Percentiles rank a stretch among this genome's conserved stretches.
Conservation (phyloP, 2,113 vertebrate species). For the Malurus melanocephalus region DNA sequence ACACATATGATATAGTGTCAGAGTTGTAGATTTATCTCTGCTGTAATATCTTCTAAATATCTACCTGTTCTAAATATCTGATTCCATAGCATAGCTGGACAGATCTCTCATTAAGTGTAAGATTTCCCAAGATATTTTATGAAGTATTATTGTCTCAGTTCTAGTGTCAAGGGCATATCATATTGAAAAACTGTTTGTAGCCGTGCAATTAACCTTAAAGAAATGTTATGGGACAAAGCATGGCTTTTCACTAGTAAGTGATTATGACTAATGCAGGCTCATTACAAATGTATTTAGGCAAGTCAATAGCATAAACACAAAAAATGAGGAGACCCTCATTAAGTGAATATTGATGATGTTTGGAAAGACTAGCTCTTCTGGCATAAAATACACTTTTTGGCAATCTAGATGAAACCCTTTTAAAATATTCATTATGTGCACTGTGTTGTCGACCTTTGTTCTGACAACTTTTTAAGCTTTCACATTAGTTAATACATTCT, state of each 20-base stretch:
- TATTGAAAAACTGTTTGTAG: not conserved
- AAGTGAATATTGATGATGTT: not conserved
- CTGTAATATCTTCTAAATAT: not conserved
- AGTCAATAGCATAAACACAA: not conserved
- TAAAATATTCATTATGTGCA: not conserved
- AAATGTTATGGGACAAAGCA: not conserved
- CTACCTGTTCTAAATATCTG: not conserved
- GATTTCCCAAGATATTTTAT: not conserved
- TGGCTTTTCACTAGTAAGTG: not conserved
- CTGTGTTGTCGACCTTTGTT: not conserved
- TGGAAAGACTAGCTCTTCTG: not conserved
- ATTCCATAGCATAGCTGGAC: not conserved
- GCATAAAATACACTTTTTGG: not conserved
- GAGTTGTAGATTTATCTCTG: not conserved
- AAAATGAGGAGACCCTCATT: accelerated
- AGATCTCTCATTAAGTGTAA: not conserved
- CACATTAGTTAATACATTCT: not conserved
- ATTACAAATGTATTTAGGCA: not conserved
- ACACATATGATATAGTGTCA: not conserved
- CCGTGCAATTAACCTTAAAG: not conserved
- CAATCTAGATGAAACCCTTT: not conserved
- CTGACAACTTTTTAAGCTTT: not conserved
- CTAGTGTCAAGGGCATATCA: not conserved
- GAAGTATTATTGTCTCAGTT: not conserved
- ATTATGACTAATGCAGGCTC: not conserved